phyloP scores from a whole-genome alignment of 2,113 vertebrate genomes.

The Delphinus delphis region DNA sequence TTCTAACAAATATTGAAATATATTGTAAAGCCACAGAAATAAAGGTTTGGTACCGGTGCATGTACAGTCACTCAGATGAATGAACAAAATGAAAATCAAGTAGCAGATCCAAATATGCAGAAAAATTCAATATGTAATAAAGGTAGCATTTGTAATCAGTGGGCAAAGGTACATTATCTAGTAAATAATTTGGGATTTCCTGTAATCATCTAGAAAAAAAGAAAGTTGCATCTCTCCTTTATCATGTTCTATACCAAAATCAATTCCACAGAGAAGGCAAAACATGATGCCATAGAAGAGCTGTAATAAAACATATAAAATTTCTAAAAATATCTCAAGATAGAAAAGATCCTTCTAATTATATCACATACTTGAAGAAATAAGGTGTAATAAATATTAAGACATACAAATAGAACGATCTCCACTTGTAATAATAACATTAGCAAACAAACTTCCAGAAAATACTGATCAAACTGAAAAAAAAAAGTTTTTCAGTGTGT shows the following conservation, averaged over 20 bases:
- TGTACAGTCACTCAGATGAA: not conserved
- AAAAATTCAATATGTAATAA: not conserved
- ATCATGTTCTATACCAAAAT: not conserved
- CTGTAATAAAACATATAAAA: not conserved
- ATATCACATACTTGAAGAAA: not conserved
- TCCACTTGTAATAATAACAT: not conserved
- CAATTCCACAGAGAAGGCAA: not conserved
- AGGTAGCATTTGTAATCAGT: not conserved
- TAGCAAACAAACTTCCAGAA: not conserved
- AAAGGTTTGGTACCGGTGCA: not conserved
- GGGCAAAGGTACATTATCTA: not conserved
- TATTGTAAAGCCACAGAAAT: not conserved
- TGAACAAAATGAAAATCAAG: not conserved
- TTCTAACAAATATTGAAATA: not conserved
- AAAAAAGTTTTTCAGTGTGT: not conserved
- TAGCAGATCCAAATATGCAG: not conserved
- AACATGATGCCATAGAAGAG: not conserved
- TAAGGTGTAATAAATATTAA: not conserved
- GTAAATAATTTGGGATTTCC: not conserved
- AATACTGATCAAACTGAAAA: not conserved
- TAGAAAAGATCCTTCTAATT: not conserved
- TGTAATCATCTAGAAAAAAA: not conserved
- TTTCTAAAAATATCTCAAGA: not conserved
- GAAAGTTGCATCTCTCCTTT: not conserved
- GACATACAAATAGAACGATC: not conserved